These are phyloP conservation scores for Loxodonta africana DNA, from an alignment of 2,113 vertebrate genomes.

Conservation along the genomic window DNA sequence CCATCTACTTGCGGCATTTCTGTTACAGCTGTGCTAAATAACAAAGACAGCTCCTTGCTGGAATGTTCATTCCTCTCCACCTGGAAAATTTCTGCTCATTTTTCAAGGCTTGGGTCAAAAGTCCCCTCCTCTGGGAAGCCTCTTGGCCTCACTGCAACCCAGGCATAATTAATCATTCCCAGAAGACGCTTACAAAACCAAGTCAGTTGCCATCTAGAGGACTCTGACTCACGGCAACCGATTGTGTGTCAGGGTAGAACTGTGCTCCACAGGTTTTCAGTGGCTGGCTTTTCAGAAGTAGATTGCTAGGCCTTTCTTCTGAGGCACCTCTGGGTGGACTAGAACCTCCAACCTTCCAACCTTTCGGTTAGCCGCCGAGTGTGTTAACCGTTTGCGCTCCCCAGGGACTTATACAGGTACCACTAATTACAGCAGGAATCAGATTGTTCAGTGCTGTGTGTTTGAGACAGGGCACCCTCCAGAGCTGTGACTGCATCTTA, in stretches of 20 bases:
- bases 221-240: neutral
- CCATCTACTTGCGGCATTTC: too few species aligned
- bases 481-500: neutral
- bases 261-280: neutral
- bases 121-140: neutral
- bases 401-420: accelerated
- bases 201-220: neutral
- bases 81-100: neutral
- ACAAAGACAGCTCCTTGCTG: neutral
- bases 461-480: neutral
- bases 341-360: neutral
- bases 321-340: neutral
- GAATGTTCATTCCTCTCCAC: neutral
- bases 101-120: neutral
- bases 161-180: neutral
- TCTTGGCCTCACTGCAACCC: neutral
- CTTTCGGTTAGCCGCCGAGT: neutral
- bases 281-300: neutral
- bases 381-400: neutral
- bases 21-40: too few species aligned
- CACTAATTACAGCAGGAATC: neutral
- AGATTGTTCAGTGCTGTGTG: neutral
- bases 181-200: neutral
- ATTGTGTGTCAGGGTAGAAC: neutral
- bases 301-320: neutral